Base-by-base conservation (phyloP, 2,888 invertebrate genomes). In the Dynastes grantii region DNA sequence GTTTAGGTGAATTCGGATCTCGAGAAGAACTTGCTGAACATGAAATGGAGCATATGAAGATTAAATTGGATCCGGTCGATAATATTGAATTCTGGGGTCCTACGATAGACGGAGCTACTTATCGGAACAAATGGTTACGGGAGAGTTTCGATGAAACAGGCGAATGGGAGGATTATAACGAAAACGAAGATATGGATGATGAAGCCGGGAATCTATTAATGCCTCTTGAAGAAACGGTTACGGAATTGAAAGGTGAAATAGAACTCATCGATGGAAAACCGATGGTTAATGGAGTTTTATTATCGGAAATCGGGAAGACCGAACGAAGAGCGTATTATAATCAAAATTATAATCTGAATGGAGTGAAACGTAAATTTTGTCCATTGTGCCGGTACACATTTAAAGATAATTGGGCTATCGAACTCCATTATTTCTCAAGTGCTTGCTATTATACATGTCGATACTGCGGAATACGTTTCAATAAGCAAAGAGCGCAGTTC, bases 361-460 rank as follows among this genome's bases (percentile, higher is more conserved):
- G 87, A 0, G 85, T 86, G 4, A 84, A 84, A 67, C 79, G 85
- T 67, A 87, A 88, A 80, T 89, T 88, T 81, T 89, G 89, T 76
- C 85, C 87, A 2, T 78, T 88, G 27, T 89, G 89, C 81, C 84
- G 89, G 11, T 89, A 88, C 81, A 88, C 87, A 5, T 89, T 89
- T 78, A 89, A 89, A 82, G 89, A 89, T 81, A 89, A 89, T 77
- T 89, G 89, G 89, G 88, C 88, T 0, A 88, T 89, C 16, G 89
- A 89, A 79, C 85, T 86, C 11, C 89, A 89, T 78, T 89, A 89
- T 80, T 87, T 89, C 80, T 88, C 88, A 2, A 83, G 84, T 32
- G 87, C 87, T 13, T 89, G 89, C 78, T 85, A 86, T 81, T 89
- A 87, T 78, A 88, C 89, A 3, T 89, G 89, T 79, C 84, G 87